These are phyloP conservation scores for Anolis sagrei DNA, from an alignment of 2,113 vertebrate genomes.

Conservation along the genomic window DNA sequence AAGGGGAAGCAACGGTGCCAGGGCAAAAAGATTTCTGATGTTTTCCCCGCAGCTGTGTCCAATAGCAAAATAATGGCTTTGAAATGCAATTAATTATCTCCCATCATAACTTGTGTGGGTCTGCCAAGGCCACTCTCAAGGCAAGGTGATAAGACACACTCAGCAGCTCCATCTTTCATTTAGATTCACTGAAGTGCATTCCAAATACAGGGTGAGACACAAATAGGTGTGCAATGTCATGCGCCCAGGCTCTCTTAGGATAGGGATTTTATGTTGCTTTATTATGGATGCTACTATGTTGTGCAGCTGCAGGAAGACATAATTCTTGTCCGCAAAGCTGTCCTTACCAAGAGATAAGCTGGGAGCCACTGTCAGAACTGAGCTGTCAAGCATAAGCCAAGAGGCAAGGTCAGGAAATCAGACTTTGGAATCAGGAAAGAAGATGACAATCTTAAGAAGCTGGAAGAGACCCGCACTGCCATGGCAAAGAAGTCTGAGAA, in stretches of 20 bases:
- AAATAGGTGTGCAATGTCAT: slow-evolving; percentile 64
- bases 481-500: no score
- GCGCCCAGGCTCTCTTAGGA: slow-evolving; percentile 36
- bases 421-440: not conserved
- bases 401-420: not conserved
- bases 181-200: slow-evolving; percentile 45
- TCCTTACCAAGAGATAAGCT: not conserved
- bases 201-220: slow-evolving; percentile 64
- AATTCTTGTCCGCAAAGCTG: not conserved
- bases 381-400: not conserved
- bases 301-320: not conserved
- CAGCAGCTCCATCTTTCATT: slow-evolving; percentile 39
- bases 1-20: slow-evolving; percentile 57
- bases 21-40: slow-evolving; percentile 49
- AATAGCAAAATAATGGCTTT: slow-evolving; percentile 67
- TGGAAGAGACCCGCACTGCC: not conserved
- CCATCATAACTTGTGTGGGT: slow-evolving; percentile 48
- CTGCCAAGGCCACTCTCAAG: slow-evolving; percentile 50
- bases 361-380: not conserved
- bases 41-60: slow-evolving; percentile 59
- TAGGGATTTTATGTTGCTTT: fast-evolving
- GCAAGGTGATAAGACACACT: slow-evolving; percentile 66
- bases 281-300: slow-evolving; percentile 7
- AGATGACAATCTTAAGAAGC: not conserved
- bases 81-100: slow-evolving; percentile 62